phyloP scores from a whole-genome alignment of 2,888 invertebrate genomes.

The Tetranychus truncatus region DNA sequence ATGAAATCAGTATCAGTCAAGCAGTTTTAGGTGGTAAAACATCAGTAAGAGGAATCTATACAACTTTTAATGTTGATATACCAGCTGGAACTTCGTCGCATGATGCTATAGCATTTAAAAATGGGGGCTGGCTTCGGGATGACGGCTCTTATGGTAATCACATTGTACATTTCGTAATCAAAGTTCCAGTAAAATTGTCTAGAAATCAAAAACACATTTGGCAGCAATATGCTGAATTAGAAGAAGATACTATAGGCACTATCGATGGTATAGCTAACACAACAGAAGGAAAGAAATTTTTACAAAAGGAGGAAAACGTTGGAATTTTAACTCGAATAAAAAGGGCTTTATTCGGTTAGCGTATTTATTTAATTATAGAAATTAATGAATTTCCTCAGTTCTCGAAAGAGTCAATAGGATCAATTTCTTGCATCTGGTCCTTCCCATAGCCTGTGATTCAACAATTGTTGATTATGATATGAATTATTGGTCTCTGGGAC shows the following conservation, averaged over 20 bases:
- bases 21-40: slow-evolving; percentile 6
- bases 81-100: neutral
- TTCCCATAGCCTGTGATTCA: no score
- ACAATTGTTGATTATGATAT: no score
- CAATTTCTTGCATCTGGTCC: no score
- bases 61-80: neutral
- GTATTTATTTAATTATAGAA: no score
- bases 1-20: slow-evolving; percentile 2
- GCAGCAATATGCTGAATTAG: neutral
- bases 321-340: no score
- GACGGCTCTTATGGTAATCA: neutral
- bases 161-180: neutral
- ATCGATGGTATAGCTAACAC: neutral
- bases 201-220: neutral
- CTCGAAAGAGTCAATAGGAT: no score
- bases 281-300: neutral
- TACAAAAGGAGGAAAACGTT: no score
- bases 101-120: neutral
- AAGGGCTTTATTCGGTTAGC: no score
- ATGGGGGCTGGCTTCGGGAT: neutral
- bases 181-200: neutral
- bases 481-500: no score
- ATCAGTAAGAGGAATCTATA: neutral
- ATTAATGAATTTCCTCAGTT: no score
- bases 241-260: neutral